Conservation (phyloP, 1,140 invertebrate genomes). For the Eurosta solidaginis region DNA sequence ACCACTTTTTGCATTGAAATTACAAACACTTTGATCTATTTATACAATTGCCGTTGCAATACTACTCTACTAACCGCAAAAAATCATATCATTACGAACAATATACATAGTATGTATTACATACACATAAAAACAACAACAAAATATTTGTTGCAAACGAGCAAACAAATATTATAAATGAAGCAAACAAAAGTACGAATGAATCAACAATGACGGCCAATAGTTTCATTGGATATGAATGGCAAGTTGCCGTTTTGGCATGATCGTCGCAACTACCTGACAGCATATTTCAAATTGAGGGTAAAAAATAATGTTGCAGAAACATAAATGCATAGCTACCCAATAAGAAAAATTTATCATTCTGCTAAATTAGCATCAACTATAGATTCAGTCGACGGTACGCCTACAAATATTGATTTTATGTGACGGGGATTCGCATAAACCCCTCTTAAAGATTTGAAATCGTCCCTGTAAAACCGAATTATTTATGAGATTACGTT, state of each 20-base stretch:
- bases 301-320: background rate
- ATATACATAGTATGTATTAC: background rate
- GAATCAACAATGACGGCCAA: background rate
- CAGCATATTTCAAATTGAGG: background rate
- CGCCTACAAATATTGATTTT: too few species aligned
- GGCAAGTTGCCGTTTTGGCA: background rate
- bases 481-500: too few species aligned
- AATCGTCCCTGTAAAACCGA: too few species aligned
- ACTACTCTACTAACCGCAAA: background rate
- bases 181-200: background rate
- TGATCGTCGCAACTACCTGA: background rate
- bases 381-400: too few species aligned
- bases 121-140: too few species aligned
- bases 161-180: background rate
- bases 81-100: too few species aligned
- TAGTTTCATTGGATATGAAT: slow-evolving; percentile 5
- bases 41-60: background rate
- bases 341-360: background rate
- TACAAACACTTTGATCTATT: too few species aligned
- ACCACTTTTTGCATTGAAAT: too few species aligned
- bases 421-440: too few species aligned
- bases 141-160: background rate
- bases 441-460: too few species aligned
- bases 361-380: too few species aligned
- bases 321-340: background rate